Base-by-base conservation (phyloP, 2,113 vertebrate species). In the Tragelaphus imberbis region DNA sequence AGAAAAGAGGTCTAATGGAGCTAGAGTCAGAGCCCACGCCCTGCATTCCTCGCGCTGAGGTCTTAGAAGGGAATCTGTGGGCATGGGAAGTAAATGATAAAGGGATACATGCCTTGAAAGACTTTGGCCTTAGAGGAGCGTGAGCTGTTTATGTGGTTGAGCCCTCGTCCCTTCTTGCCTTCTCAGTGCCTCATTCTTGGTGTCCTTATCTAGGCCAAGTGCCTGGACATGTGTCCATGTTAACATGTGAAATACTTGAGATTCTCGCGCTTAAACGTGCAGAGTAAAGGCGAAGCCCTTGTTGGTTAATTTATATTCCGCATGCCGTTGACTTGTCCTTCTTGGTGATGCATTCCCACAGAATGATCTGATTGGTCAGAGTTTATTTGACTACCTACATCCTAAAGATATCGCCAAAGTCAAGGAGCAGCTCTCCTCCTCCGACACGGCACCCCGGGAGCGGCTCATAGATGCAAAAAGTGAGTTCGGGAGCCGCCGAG, bases 331-430 rank as follows among this genome's bases (percentile, higher is more conserved):
- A 91, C 98, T 44, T 81, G 90, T 56, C 80, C 65, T 44, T 71
- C 84, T 84, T 63, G 51, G 56, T 33, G 2, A 93, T 98, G 82
- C 92, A 30, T 98, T 90, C 97, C 95, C 97, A 51, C 98, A 99
- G 99, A 99, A 99, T 49, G 99, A 99, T 98, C 99, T 99, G 97
- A 99, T 99, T 96, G 99, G 99, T 95, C 99, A 99, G 99, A 99
- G 99, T 98, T 98, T 99, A 97, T 99, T 99, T 95, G 99, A 99
- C 98, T 99, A 99, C 98, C 99, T 99, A 98, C 99, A 99, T 94
- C 99, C 99, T 94, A 99, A 99, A 99, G 99, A 99, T 98, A 99
- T 99, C n/a, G 99, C 99, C 99, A 99, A 99, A 99, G 99, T 99
- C 81, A 99, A 99, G 98, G 99, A 99, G 98, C 99, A 99, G 98